Base-by-base conservation (phyloP, 2,113 vertebrate genomes). In the Crypturellus undulatus region DNA sequence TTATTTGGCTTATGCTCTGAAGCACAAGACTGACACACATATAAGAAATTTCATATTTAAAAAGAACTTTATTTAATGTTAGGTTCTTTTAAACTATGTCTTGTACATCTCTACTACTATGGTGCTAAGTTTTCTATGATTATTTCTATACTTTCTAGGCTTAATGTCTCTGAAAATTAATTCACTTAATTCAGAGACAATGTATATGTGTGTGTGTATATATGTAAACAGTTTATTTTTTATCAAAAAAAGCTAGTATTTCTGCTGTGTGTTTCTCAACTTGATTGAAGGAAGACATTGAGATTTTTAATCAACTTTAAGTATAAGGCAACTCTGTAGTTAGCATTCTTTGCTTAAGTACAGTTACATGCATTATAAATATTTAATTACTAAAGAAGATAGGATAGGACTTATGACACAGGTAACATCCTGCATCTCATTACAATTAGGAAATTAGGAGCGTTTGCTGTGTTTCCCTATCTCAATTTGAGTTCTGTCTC, bases 331-430 rank as follows among this genome's bases (percentile, higher is more conserved):
- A 54, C 20, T 96, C 91, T 97, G 62, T 59, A 91, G 21, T 79
- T 82, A 63, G 54, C 51, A 83, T 79, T 68, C 75, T 67, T 82
- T 79, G 79, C 49, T 49, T 22, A 87, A 82, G 84, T 87, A 77
- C 84, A 77, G 87, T 6, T 84, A 89, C 93, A 96, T 92, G 40
- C 59, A 79, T 40, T 79, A 87, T 96, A 92, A 96, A 95, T 97
- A 95, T 94, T 96, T 95, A 82, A 95, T 94, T 89, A 70, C 25
- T 32, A 32, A 77, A 84, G 89, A 91, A 60, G 92, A 92, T 54
- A 68, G 49, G 18, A 84, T 62, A 59, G 36, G 72, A 67, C 81
- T 90, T 88, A 83, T 38, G 76, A 71, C 77, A 73, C 49, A 52
- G 85, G 30, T 34, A 59, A 59, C 75, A 95, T 93, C 80, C 89